Conservation (phyloP, 2,888 invertebrate species). For the Erannis defoliaria region DNA sequence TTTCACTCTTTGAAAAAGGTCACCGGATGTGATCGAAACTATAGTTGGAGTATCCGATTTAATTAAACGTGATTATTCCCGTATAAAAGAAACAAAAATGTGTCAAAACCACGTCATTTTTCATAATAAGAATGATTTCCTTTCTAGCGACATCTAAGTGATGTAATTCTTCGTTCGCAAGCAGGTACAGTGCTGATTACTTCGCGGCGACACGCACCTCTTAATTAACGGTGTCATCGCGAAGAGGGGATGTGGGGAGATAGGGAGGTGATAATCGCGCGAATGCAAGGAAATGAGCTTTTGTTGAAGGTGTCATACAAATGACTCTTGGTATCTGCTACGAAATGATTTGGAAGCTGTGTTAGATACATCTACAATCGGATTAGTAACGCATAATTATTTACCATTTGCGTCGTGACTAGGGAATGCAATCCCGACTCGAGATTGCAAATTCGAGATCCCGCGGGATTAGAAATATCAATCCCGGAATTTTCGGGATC, state of each 20-base stretch:
- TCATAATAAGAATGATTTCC: background rate
- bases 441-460: no score
- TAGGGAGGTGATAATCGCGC: slow-evolving; percentile 12
- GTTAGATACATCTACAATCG: background rate
- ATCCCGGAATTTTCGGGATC: no score
- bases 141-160: slow-evolving; percentile 11
- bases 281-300: slow-evolving; percentile 28
- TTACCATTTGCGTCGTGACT: no score
- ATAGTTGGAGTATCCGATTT: no score
- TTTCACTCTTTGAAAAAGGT: no score
- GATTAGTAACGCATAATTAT: no score
- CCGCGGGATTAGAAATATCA: no score
- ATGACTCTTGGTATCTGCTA: slow-evolving; percentile 1
- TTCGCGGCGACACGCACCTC: slow-evolving; percentile 70
- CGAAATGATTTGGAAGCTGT: background rate
- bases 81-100: no score
- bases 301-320: slow-evolving; percentile 25
- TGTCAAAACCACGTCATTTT: no score
- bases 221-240: slow-evolving; percentile 75
- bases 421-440: no score
- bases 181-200: slow-evolving; percentile 80
- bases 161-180: slow-evolving; percentile 46
- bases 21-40: no score
- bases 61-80: no score
- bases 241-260: slow-evolving; percentile 19